Conservation (phyloP, 2,888 invertebrate genomes). For the Ashinkailepas kermadecensis region DNA sequence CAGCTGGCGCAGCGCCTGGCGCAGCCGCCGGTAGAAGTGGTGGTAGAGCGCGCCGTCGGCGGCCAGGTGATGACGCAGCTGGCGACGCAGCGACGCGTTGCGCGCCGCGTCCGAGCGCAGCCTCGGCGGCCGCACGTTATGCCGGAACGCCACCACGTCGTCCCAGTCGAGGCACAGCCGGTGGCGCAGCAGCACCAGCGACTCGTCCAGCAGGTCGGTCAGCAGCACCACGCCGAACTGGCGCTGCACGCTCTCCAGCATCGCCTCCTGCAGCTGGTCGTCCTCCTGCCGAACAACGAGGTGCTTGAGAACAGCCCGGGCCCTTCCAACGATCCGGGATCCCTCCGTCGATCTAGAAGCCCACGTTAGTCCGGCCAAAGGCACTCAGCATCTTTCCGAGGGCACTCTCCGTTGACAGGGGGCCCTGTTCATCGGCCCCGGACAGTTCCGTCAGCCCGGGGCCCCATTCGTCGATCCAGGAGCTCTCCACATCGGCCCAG, state of each 20-base stretch:
- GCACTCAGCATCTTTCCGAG: too few species aligned
- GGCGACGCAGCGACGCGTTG: neutral
- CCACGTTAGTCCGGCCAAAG: too few species aligned
- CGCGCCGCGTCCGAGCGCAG: neutral
- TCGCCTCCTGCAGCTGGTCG: conserved; percentile 93
- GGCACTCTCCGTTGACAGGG: too few species aligned
- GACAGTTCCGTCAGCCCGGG: too few species aligned
- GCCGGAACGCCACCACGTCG: conserved; percentile 16
- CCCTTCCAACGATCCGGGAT: too few species aligned
- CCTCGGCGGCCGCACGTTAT: neutral
- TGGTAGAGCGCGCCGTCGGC: conserved; percentile 26
- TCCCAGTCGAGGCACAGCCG: conserved; percentile 5
- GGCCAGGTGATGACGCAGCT: conserved; percentile 36
- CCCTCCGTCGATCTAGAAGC: too few species aligned
- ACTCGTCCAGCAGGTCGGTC: conserved; percentile 81
- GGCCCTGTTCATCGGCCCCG: too few species aligned
- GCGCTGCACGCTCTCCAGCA: conserved; percentile 92
- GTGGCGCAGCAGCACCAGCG: conserved; percentile 52
- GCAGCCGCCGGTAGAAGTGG: conserved; percentile 31
- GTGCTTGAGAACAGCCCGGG: too few species aligned
- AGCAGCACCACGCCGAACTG: conserved; percentile 93
- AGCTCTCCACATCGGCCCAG: too few species aligned
- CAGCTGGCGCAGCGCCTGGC: conserved; percentile 35
- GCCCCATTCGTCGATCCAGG: too few species aligned
- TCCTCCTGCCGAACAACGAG: conserved; percentile 88